These are phyloP conservation scores for Pardosa pseudoannulata DNA, from an alignment of 2,888 invertebrate species.

Conservation along the genomic window DNA sequence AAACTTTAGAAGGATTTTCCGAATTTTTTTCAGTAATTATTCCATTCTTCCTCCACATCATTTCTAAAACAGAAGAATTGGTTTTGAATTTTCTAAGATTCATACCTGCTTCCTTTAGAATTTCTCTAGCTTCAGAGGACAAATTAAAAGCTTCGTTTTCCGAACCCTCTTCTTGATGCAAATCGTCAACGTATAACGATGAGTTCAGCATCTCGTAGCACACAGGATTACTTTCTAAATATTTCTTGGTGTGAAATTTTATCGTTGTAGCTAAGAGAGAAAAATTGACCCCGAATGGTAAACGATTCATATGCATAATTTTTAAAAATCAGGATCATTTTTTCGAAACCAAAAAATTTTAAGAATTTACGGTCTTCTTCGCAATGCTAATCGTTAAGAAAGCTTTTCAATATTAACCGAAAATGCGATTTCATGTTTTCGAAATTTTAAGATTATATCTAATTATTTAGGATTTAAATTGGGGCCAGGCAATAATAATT, in stretches of 20 bases:
- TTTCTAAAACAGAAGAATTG: not conserved
- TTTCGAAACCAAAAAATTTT: not conserved
- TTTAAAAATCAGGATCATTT: not conserved
- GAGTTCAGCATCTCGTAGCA: not conserved
- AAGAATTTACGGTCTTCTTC: conserved; percentile 19
- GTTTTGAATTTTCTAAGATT: conserved; percentile 13
- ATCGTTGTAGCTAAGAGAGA: not conserved
- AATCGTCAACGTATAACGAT: not conserved
- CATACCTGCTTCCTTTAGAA: conserved; percentile 9
- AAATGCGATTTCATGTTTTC: conserved; percentile 13
- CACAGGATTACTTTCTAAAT: not conserved
- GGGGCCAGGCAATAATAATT: not conserved
- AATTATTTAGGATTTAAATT: conserved; percentile 10
- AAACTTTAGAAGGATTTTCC: not conserved
- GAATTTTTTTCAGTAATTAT: not conserved
- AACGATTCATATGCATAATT: not conserved
- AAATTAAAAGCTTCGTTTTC: not conserved
- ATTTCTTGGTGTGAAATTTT: conserved; percentile 1
- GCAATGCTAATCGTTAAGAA: conserved; percentile 7
- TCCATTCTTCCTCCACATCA: not conserved
- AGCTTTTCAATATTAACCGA: conserved; percentile 21
- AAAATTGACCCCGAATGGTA: not conserved
- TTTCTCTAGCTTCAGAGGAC: not conserved
- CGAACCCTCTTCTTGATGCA: not conserved
- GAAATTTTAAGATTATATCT: conserved; percentile 25